Base-by-base conservation (phyloP, 1,140 invertebrate genomes). In the Drosophila guanche region DNA sequence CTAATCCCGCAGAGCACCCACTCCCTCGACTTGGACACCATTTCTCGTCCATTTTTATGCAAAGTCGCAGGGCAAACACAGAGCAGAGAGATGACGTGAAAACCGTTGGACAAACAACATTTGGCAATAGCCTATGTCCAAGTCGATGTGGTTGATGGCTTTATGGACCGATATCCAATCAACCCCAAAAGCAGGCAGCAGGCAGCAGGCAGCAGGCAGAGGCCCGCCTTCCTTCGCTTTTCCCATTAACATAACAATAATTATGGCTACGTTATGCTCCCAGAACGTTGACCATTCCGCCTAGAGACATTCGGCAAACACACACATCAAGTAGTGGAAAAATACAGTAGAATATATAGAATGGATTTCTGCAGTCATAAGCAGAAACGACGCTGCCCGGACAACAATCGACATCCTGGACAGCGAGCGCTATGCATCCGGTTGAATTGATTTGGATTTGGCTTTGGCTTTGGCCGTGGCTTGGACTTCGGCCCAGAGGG, bases 241-340 rank as follows among this genome's bases (percentile, higher is more conserved):
- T 43, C 29, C 66, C 63, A 85, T 85, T 85, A 85, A 81, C 81
- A 88, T 88, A 85, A 85, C 83, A 85, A 85, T 81, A 85, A 85
- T 85, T 85, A 85, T 85, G 80, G 52, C 79, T 47, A 61, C 56
- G 58, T 72, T 70, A 41, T 48, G 57, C 66, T 37, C 67, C 25
- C 5, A 5, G 25, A 27, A 27, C 33, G 33, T 37, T 83, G 74
- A 45, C 57, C 80, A 86, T 77, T 81, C 56, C 27, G 45, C 60
- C 68, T 63, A 37, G 60, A 85, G 81, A 75, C 55, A 53, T 85
- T 77, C 51, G 27, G 70, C 79, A 83, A 81, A 79, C 59, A 79
- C 16, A 61, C 68, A 54, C 10, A 33, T 37, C 33, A 4, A 46
- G 50, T 40, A 42, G 23, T 25, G 40, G 27, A 6, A 27, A 23